Evolutionary conservation across 2,888 invertebrate species (phyloP).

Genomic region (Sminthurides aquaticus): DNA sequence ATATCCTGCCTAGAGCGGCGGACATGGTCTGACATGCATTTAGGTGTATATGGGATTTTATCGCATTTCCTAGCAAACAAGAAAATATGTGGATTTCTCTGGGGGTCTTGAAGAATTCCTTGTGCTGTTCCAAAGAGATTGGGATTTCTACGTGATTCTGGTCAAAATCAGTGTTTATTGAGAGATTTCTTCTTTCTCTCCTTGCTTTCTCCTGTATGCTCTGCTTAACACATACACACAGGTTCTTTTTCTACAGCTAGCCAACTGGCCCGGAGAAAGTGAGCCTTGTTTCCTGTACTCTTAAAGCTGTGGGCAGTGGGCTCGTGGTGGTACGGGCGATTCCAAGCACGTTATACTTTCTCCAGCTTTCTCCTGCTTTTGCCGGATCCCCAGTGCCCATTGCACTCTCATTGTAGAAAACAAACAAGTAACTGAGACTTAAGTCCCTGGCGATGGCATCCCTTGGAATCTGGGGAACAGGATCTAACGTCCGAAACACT

Average conservation of each 20-base stretch:
- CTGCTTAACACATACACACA: background rate
- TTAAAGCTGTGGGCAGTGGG: background rate
- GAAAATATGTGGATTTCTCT: slow-evolving; percentile 40
- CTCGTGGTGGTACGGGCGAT: too few relatives aligned
- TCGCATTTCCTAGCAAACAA: slow-evolving; percentile 38
- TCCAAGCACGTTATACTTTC: slow-evolving; percentile 3
- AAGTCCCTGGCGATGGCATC: background rate
- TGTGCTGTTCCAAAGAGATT: slow-evolving; percentile 24
- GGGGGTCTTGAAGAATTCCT: slow-evolving; percentile 21
- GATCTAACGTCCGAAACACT: background rate
- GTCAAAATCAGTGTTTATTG: slow-evolving; percentile 41
- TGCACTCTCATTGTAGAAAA: background rate
- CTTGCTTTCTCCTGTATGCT: slow-evolving; percentile 3
- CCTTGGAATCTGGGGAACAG: background rate
- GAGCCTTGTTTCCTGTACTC: background rate
- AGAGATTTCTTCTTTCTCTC: slow-evolving; percentile 31
- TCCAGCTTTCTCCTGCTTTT: background rate
- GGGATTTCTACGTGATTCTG: slow-evolving; percentile 37
- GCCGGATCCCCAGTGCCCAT: background rate
- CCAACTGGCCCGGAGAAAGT: background rate
- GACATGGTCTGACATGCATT: background rate
- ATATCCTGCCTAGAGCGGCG: too few relatives aligned
- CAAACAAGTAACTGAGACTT: background rate
- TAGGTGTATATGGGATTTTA: slow-evolving; percentile 33
- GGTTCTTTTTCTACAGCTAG: background rate